Evolutionary conservation across 2,888 invertebrate species (phyloP), one percentile per base, ranked within the genome.

Genomic region (Acheta domesticus): DNA sequence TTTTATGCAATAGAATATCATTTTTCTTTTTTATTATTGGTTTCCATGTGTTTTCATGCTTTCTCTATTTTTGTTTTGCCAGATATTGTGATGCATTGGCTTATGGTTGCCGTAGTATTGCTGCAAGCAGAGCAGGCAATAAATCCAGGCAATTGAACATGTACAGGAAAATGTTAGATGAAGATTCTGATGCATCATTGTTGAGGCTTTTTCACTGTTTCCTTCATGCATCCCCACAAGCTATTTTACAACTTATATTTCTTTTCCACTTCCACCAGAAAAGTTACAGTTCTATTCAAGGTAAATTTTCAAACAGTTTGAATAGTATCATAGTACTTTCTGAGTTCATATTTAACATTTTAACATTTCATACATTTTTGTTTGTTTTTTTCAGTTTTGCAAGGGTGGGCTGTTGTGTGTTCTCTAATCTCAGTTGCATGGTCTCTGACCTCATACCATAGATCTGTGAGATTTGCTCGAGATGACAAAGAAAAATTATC

Each of bases 401-500:
- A 89, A 85, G 84, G 86, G 23, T 86, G 88, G 84, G 89, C 90
- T 2, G 88, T 89, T 48, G 84, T 88, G 19, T 87, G 88, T 74
- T 90, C 91, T 1, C 85, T 91, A 78, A 84, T 90, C 50, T 91
- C 91, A 20, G 86, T 91, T 82, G 89, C 91, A 19, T 91, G 91
- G 91, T 88, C 91, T 3, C 84, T 91, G 80, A 89, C 90, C 1
- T 88, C 90, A 0, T 91, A 91, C 84, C 89, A 90, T 83, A 87
- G 91, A 81, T 89, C 90, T n/a, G 87, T 90, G 2, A 87, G 91
- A 21, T 88, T 89, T 83, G 89, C 90, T 14, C 86, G 89, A 83
- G 88, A 88, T 78, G 89, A 90, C 82, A 89, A 90, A 82, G 87
- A 89, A 82, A 89, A 89, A 83, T 86, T 91, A 74, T 86, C 88